Evolutionary conservation across 2,797 vertebrate genomes (phyloP).

Genomic region (Sebastes oblongus): DNA sequence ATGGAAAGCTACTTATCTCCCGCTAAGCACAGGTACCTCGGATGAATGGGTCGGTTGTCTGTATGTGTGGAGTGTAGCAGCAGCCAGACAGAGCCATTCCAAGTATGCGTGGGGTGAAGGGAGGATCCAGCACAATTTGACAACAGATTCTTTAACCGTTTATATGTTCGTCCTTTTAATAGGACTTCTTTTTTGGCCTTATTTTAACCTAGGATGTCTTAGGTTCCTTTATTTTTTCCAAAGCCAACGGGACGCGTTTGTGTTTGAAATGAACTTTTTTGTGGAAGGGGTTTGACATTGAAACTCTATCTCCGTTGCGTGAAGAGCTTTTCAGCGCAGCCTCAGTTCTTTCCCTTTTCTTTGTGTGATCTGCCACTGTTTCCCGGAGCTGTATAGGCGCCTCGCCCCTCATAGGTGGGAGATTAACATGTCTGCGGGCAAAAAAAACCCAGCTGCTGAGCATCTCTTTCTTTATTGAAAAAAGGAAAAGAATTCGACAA

Average conservation of each 20-base stretch:
- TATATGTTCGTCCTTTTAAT: conserved; percentile 60
- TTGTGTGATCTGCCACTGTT: conserved; percentile 75
- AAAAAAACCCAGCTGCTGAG: conserved; percentile 63
- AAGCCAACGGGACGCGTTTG: conserved; percentile 66
- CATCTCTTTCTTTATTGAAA: conserved; percentile 29
- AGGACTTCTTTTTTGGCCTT: conserved; percentile 44
- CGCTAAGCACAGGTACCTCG: conserved; percentile 80
- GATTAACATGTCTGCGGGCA: conserved; percentile 79
- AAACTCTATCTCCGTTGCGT: conserved; percentile 73
- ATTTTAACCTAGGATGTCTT: conserved; percentile 45
- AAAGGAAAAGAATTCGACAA: not conserved
- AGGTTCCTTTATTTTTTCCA: conserved; percentile 39
- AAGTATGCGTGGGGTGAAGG: conserved; percentile 83
- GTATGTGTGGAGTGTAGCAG: conserved; percentile 79
- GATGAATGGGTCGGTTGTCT: conserved; percentile 90
- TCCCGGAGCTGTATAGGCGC: conserved; percentile 74
- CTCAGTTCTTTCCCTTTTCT: conserved; percentile 66
- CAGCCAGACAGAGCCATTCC: conserved; percentile 79
- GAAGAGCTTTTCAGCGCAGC: conserved; percentile 70
- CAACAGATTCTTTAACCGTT: conserved; percentile 75
- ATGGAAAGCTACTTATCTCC: conserved; percentile 83
- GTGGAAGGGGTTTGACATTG: conserved; percentile 64
- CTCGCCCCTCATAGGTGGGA: conserved; percentile 72
- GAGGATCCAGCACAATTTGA: conserved; percentile 78
- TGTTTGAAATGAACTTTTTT: conserved; percentile 29